Percentiles rank a stretch among this genome's conserved stretches.
Evolutionary conservation across 2,113 vertebrate genomes (phyloP).

Genomic region (Peromyscus californicus): DNA sequence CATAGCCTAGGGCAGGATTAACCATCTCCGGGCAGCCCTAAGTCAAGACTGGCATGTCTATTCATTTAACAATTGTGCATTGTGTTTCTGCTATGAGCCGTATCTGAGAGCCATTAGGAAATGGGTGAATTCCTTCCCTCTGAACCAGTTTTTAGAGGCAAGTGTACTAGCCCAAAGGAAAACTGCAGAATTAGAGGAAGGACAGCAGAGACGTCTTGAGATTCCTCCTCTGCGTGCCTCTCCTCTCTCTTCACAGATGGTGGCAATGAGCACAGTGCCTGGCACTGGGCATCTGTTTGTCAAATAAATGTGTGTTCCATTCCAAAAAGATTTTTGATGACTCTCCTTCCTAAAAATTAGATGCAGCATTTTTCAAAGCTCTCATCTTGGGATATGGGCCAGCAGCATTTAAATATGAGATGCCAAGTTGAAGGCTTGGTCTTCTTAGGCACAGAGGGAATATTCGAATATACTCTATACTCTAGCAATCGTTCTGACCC

Average conservation of each 20-base stretch:
- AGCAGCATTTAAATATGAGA: conserved; percentile 11
- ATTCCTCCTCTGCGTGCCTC: not conserved
- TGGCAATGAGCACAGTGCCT: not conserved
- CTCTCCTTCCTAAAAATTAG: not conserved
- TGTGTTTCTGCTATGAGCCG: not conserved
- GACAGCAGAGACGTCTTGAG: not conserved
- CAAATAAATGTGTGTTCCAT: not conserved
- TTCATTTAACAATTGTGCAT: conserved; percentile 22
- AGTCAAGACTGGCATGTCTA: conserved; percentile 14
- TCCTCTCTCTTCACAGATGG: not conserved
- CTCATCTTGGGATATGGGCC: not conserved
- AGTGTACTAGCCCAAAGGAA: not conserved
- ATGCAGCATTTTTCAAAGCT: not conserved
- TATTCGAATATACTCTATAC: not conserved
- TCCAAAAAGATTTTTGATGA: not conserved
- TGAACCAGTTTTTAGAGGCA: not conserved
- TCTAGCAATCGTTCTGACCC: not conserved
- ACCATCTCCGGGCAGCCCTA: not conserved
- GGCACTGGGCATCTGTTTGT: not conserved
- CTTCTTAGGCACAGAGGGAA: not conserved
- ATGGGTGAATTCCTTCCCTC: not conserved
- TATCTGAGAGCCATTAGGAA: conserved; percentile 12
- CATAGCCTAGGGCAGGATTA: conserved; percentile 3
- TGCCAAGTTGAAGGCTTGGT: not conserved
- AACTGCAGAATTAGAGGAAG: not conserved